Evolutionary conservation across 2,888 invertebrate genomes (phyloP), one percentile per base, ranked within the genome.

Genomic region (Homarus gammarus): DNA sequence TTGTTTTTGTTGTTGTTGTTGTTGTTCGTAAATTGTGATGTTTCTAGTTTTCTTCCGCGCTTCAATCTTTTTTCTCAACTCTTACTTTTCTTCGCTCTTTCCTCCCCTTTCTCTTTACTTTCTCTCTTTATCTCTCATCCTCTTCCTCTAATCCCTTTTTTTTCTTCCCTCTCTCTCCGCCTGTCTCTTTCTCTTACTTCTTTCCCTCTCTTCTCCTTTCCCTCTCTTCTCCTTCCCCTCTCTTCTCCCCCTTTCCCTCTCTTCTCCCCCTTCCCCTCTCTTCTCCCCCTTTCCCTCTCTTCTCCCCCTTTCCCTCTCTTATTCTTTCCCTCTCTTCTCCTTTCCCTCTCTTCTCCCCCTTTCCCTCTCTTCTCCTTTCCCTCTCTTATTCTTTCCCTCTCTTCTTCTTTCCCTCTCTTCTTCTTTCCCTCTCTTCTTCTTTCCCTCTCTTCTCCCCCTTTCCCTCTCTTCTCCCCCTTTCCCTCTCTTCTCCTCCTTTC

Each of bases 281-380:
- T 33, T 33, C 36, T 73, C 73, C 36, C 33, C 33, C 36, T 73
- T 73, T 73, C 33, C 33, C 36, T 73, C 73, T 73, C 36, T 33
- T 33, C 36, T 70, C 33, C 36, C 38, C 36, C 36, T 33, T 33
- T 36, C 38, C 33, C 36, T 33, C 33, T 36, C 38, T 33, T 27
- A 31, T 27, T 27, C 15, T 31, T 27, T 31, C 15, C 33, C 33
- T 36, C 27, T 73, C 73, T 33, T 33, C 36, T 73, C 73, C 27
- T 15, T 15, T 33, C 36, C 73, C 33, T 36, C 33, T 31, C 15
- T 31, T 27, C 36, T 73, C 73, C 33, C 36, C 33, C 36, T 73
- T 73, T 73, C 36, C 33, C 36, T 73, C 73, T 73, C 36, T 33
- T 36, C 73, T 73, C 73, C 22, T 33, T 36, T 73, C 38, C 73